Evolutionary conservation across 2,888 invertebrate species (phyloP), one percentile per base, ranked within the genome.

Genomic region (Zele albiditarsus): DNA sequence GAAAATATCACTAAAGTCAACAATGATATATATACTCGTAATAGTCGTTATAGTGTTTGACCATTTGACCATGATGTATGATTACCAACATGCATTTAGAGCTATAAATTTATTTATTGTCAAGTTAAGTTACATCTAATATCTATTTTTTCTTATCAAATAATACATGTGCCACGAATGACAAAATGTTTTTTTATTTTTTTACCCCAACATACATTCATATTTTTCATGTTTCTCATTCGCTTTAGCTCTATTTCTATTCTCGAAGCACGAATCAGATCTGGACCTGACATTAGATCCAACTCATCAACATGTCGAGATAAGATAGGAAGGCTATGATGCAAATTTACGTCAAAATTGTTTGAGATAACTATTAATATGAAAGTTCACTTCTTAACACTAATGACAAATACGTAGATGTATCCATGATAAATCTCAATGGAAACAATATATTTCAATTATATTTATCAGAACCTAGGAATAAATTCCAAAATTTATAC

Each of bases 261-360:
- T 46, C 33, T 66, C 46, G 20, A 33, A n/a, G 23, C 23, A 66
- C 28, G 5, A 66, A 38, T 72, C 33, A 49, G 53, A 31, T 65
- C 27, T 25, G 23, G 57, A 12, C 31, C 53, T 65, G 33, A 31
- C 33, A 31, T 71, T 38, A 57, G 57, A 72, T 66, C 66, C 60
- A 65, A 33, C 57, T 66, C 66, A 57, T 63, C 57, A 60, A 57
- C 65, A 23, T 33, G 25, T 25, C 10, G 20, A 33, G 72, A 71
- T 71, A 53, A 71, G 71, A 71, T 71, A 71, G 46, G 53, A 28
- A 46, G 46, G 16, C 46, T 46, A 14, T 16, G 16, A 46, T 46
- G 46, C 46, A 46, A 46, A 46, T n/a, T n/a, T 0, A 16, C n/a
- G 16, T 46, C n/a, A 16, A 46, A 46, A 16, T 46, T 46, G 2